Percentiles rank a stretch among this genome's conserved stretches.
phyloP scores from a whole-genome alignment of 2,888 invertebrate genomes.

The Cantharis nigra region DNA sequence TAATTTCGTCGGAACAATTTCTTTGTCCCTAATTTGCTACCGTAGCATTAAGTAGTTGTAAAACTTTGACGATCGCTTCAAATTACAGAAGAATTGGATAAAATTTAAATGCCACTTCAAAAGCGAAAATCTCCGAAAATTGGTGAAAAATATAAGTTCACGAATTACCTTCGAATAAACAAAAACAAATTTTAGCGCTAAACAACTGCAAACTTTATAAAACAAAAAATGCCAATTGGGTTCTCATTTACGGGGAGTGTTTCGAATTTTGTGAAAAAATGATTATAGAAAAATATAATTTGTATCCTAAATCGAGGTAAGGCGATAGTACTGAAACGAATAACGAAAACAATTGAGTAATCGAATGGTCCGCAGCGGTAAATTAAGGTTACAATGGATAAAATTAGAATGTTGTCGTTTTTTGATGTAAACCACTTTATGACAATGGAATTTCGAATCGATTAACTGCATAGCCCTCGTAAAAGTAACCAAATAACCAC shows the following conservation, averaged over 20 bases:
- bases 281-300: not conserved
- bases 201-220: not conserved
- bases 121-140: not conserved
- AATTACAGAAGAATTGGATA: not conserved
- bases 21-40: not conserved
- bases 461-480: not conserved
- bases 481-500: conserved; percentile 14
- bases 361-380: not conserved
- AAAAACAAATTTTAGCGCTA: conserved; percentile 18
- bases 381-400: not conserved
- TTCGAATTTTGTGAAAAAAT: not conserved
- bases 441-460: not conserved
- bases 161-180: not conserved
- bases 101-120: not conserved
- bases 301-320: not conserved
- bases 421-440: not conserved
- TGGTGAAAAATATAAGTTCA: not conserved
- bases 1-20: not conserved
- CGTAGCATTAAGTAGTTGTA: not conserved
- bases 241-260: not conserved
- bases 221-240: not conserved
- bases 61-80: not conserved
- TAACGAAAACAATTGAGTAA: not conserved
- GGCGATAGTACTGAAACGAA: not conserved
- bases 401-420: not conserved